Base-by-base conservation (phyloP, 1,140 invertebrate species). In the Cyclina sinensis region DNA sequence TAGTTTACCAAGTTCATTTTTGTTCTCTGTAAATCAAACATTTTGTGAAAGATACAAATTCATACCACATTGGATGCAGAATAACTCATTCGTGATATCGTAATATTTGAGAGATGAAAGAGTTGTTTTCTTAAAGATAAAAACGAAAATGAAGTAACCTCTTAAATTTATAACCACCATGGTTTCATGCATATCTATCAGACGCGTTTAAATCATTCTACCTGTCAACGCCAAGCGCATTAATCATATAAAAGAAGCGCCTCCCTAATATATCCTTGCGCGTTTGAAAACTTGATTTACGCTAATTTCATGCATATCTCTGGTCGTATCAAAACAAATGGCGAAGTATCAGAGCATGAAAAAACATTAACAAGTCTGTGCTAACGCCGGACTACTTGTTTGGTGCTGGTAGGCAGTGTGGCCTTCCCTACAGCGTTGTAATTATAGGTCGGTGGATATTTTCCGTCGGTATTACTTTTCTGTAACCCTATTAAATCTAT, bases 141-240 rank as follows among this genome's bases (percentile, higher is more conserved):
- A 84, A 84, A 84, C 68, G 62, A 54, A 84, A 51, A 84, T 84
- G 82, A 84, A 84, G 82, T 84, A 84, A 84, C 82, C 65, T 74
- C 82, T 84, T 73, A 73, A 84, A 84, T 84, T 84, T 84, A 84
- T 84, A 54, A 70, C 82, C 46, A 32, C 46, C n/a, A 37, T 5
- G 70, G 68, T 84, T 48, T 73, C 82, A 84, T 74, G 82, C 62
- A 84, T 84, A 84, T 84, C 82, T 84, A 84, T 84, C 65, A 30
- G 62, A 73, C 59, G 48, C 30, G 39, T 84, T 70, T 84, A 84
- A 84, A 84, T 84, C 82, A 84, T 0, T 12, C 24, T 18, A 73
- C 2, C 82, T 84, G 82, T 84, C 82, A 84, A 46, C 62, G 24
- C 39, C 62, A 18, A 16, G 14, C 24, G 35, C 32, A 84, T 84